Percentiles rank a stretch among this genome's conserved stretches.
Evolutionary conservation across 2,888 invertebrate genomes (phyloP).

Genomic region (Drosophila maculinotata): DNA sequence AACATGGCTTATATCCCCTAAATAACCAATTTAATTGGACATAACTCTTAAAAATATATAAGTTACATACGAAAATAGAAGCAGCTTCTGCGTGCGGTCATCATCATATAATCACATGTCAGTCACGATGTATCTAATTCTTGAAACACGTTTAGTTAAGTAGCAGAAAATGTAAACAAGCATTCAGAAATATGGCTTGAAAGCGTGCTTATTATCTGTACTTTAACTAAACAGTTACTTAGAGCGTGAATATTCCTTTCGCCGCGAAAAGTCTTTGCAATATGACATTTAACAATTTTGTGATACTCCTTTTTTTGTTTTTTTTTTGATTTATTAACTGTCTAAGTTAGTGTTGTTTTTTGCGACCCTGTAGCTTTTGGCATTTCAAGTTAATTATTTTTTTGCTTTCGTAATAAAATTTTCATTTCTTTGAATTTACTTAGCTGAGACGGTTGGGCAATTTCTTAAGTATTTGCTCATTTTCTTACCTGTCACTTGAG

Average conservation of each 20-base stretch:
- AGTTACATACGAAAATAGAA: too few species aligned
- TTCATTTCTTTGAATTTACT: constrained; percentile 16
- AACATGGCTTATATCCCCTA: too few species aligned
- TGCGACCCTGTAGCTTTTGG: not conserved
- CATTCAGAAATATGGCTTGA: not conserved
- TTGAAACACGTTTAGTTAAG: not conserved
- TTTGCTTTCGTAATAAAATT: constrained; percentile 11
- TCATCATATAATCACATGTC: not conserved
- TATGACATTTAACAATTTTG: too few species aligned
- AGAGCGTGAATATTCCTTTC: too few species aligned
- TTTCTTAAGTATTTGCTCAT: constrained; percentile 12
- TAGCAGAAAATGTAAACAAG: not conserved
- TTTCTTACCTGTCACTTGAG: constrained; percentile 85
- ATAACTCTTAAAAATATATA: not conserved
- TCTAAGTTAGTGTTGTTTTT: constrained; percentile 1
- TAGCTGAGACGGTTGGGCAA: not conserved
- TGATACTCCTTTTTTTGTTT: too few species aligned
- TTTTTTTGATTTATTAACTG: not conserved
- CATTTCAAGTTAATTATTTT: constrained; percentile 18
- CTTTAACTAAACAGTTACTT: too few species aligned
- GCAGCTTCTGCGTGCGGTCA: too few species aligned
- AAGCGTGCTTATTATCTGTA: too few species aligned
- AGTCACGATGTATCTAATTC: not conserved
- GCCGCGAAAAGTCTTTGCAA: too few species aligned
- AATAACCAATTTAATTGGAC: too few species aligned